Base-by-base conservation (phyloP, 2,113 vertebrate species). In the Ursus arctos region DNA sequence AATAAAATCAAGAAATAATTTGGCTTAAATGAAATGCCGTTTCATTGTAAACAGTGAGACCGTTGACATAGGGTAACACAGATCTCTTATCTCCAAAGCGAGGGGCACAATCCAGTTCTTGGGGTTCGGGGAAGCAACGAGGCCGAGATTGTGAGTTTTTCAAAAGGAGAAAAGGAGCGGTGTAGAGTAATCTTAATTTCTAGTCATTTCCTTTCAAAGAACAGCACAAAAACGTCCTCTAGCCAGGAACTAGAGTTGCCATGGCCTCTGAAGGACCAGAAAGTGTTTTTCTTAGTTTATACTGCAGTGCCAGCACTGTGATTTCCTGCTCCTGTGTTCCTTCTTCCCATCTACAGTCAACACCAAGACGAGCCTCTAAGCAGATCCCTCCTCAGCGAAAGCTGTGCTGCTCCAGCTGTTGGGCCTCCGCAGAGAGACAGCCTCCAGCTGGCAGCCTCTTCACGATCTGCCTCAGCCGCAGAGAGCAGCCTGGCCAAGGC, bases 1-100 rank as follows among this genome's bases (percentile, higher is more conserved):
- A 93, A 94, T 88, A 74, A 81, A 88, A 88, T 51, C 10, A 84
- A 84, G 83, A 87, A 63, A 40, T 84, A 61, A 91, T 92, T 85
- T 82, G n/a, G 43, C 43, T 91, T 31, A 95, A 51, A 47, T 33
- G 49, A 81, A 8, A 79, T 33, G 31, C 49, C 1, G 69, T 11
- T 49, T 81, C n/a, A 43, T 74, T 91, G 28, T 89, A 88, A 94
- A 88, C 3, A 89, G 43, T 43, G 51, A 63, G 22, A 36, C 19
- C 28, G 81, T 95, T 67, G 33, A 74, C 77, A 67, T 67, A 72
- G 28, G 31, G 4, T 93, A 43, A 43, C 36, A 14, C 26, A 71
- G 24, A 85, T 84, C 57, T 59, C 91, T 88, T 74, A 74, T 86
- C 47, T 95, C 55, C 24, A 74, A 67, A 22, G 36, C n/a, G 7